Evolutionary conservation across 1,140 invertebrate genomes (phyloP).

Genomic region (Drosophila eugracilis): DNA sequence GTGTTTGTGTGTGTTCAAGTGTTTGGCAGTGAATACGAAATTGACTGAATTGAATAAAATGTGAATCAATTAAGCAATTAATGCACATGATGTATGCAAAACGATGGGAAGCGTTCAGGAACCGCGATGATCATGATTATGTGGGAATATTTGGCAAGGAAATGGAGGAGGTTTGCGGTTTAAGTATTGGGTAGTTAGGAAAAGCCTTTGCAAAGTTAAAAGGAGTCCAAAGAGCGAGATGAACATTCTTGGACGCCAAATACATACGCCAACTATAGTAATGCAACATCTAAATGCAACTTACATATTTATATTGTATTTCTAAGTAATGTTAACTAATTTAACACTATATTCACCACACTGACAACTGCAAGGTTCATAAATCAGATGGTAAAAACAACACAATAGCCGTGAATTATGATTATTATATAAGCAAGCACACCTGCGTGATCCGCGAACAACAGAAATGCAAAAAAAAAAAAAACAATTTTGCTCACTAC

Average conservation of each 20-base stretch:
- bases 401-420: background rate
- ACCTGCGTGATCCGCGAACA: slow-evolving; percentile 6
- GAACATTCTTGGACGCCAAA: background rate
- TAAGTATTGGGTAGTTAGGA: no score
- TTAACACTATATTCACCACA: background rate
- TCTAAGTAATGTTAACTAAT: background rate
- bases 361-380: background rate
- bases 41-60: slow-evolving; percentile 77
- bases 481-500: slow-evolving; percentile 24
- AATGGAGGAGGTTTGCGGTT: background rate
- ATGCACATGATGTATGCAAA: slow-evolving; percentile 61
- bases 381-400: background rate
- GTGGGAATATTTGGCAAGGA: slow-evolving; percentile 6
- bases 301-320: no score
- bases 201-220: no score
- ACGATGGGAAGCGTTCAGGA: slow-evolving; percentile 18
- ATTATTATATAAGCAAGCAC: slow-evolving; percentile 17
- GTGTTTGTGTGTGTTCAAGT: slow-evolving; percentile 21
- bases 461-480: slow-evolving; percentile 30
- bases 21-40: slow-evolving; percentile 53
- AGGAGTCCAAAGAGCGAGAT: no score
- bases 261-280: background rate
- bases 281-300: no score
- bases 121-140: slow-evolving; percentile 20
- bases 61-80: slow-evolving; percentile 82